phyloP scores from a whole-genome alignment of 2,888 invertebrate species.

The Orthonychiurus folsomi region DNA sequence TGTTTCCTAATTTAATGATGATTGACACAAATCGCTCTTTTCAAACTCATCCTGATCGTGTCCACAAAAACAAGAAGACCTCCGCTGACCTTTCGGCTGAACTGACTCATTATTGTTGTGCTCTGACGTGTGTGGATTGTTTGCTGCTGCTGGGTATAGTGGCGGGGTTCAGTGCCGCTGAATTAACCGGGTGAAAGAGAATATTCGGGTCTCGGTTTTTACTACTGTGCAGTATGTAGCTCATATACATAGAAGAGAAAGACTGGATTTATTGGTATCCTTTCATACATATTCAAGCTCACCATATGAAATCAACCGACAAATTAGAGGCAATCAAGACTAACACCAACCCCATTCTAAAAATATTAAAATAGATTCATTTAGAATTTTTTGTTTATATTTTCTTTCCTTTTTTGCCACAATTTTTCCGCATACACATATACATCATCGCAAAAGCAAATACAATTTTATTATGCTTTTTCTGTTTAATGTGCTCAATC shows the following conservation, averaged over 20 bases:
- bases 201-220: neutral
- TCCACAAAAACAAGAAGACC: neutral
- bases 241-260: too few relatives aligned
- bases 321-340: conserved; percentile 21
- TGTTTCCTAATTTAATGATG: conserved; percentile 40
- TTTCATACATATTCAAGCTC: conserved; percentile 5
- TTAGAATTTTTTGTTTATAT: too few relatives aligned
- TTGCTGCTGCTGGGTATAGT: too few relatives aligned
- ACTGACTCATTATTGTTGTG: neutral
- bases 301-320: conserved; percentile 29
- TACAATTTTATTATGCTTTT: neutral
- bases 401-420: too few relatives aligned
- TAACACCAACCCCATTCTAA: neutral
- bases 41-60: conserved; percentile 15
- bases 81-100: neutral
- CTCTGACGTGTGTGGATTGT: too few relatives aligned
- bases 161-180: too few relatives aligned
- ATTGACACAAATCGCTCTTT: conserved; percentile 40
- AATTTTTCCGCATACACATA: too few relatives aligned
- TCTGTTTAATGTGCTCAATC: neutral
- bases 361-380: too few relatives aligned
- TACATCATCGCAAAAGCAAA: neutral
- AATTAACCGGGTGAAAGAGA: conserved; percentile 1
- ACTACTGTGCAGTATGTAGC: too few relatives aligned
- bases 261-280: neutral